phyloP scores from a whole-genome alignment of 2,797 vertebrate genomes.

The Oreochromis mossambicus region DNA sequence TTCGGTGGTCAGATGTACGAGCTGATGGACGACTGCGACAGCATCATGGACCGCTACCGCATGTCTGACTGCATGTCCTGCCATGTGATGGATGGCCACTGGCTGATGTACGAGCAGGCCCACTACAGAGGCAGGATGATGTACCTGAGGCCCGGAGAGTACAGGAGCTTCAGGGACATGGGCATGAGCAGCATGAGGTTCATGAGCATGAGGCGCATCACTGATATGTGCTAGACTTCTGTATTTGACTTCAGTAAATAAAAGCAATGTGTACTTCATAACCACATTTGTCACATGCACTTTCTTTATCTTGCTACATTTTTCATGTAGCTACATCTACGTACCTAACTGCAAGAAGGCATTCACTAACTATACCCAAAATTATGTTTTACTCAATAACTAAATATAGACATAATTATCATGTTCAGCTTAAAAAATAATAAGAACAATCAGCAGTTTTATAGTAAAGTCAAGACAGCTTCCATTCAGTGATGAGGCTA shows the following conservation, averaged over 20 bases:
- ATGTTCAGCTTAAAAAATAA: neutral
- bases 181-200: constrained; percentile 60
- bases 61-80: constrained; percentile 72
- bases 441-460: neutral
- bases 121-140: constrained; percentile 74
- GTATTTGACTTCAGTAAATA: constrained; percentile 45
- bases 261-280: constrained; percentile 44
- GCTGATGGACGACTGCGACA: constrained; percentile 73
- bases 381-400: neutral
- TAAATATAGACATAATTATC: neutral
- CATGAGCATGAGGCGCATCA: constrained; percentile 76
- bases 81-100: constrained; percentile 76
- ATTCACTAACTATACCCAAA: neutral
- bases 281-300: neutral
- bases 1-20: constrained; percentile 69
- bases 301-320: neutral
- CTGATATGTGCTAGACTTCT: constrained; percentile 70
- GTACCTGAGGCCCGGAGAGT: constrained; percentile 76
- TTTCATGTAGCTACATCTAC: neutral
- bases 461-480: neutral
- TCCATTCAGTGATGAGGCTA: neutral
- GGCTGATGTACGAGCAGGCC: constrained; percentile 77
- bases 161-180: constrained; percentile 74
- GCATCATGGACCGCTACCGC: constrained; percentile 67
- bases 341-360: neutral